A percentile compares a stretch with the other conserved stretches of the same genome.
Conservation (phyloP, 2,797 vertebrate species). For the Helostoma temminkii region DNA sequence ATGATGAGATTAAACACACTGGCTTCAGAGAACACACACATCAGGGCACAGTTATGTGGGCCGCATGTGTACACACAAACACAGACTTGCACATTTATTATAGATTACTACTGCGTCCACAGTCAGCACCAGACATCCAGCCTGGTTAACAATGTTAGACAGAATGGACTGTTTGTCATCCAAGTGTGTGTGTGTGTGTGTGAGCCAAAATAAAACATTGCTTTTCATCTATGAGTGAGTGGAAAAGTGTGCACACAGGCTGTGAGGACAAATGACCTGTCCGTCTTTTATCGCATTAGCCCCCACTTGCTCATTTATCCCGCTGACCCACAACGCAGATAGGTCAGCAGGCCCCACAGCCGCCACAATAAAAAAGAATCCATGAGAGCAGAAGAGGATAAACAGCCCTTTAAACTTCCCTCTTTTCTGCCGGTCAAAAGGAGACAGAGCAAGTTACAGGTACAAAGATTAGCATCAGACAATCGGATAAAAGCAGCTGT, state of each 20-base stretch:
- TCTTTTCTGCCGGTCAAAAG: neutral
- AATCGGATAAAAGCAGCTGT: neutral
- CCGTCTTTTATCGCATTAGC: slow-evolving; percentile 68
- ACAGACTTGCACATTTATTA: slow-evolving; percentile 14
- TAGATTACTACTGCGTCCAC: slow-evolving; percentile 18
- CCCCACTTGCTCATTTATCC: slow-evolving; percentile 70
- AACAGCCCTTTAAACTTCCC: neutral
- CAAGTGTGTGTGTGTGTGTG: neutral
- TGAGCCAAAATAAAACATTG: slow-evolving; percentile 8
- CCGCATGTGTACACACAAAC: slow-evolving; percentile 6
- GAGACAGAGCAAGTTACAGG: neutral
- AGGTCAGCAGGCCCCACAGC: slow-evolving; percentile 39
- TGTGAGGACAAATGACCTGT: slow-evolving; percentile 71
- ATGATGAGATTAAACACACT: slow-evolving; percentile 37
- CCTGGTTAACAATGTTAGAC: slow-evolving; percentile 62
- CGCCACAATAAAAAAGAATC: neutral
- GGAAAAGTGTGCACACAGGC: slow-evolving; percentile 22
- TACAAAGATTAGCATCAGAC: neutral
- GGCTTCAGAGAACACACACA: slow-evolving; percentile 1
- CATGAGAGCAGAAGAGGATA: neutral
- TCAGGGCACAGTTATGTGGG: neutral
- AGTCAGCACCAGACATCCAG: slow-evolving; percentile 41
- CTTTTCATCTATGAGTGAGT: slow-evolving; percentile 16
- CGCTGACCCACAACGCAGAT: slow-evolving; percentile 58
- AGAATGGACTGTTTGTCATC: slow-evolving; percentile 56